Base-by-base conservation (phyloP, 2,797 vertebrate species). In the Sebastes itinus region DNA sequence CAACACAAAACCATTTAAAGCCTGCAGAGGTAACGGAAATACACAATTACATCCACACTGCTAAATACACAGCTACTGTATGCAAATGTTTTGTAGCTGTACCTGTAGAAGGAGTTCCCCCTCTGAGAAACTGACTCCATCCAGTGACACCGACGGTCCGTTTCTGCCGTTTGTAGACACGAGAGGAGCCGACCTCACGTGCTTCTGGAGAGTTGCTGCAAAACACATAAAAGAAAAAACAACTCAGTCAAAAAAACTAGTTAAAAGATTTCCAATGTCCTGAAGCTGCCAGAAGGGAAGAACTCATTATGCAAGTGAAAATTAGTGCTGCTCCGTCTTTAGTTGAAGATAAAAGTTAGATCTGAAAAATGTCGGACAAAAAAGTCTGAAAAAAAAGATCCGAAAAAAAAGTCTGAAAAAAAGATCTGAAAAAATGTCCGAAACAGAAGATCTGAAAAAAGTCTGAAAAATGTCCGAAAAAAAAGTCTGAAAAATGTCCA, bases 1-100 rank as follows among this genome's bases (percentile, higher is more conserved):
- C 92, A 97, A 42, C 87, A 97, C 94, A 0, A 97, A 97, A 67
- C 97, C 96, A 2, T 95, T 94, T 67, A 97, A 92, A 0, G 96
- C 96, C 97, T 97, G 81, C 18, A n/a, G 12, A 68, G 1, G 12
- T 4, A 32, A 49, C 0, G 0, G 7, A 28, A 27, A 72, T 0
- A 27, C 25, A 66, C 13, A 7, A 46, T 65, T 4, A 62, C 13
- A 30, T 8, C 5, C 25, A 54, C 30, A 1, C 14, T 4, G 7
- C 14, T n/a, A 2, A 4, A 49, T 0, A n/a, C 28, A 25, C 18
- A n/a, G 7, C 5, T 63, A 16, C 61, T 23, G 2, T 5, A 5
- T 27, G 12, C 23, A 55, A 7, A 1, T 1, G 75, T 27, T 32
- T 6, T 1, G n/a, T 12, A 2, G 16, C 16, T 2, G 13, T 58